phyloP scores from a whole-genome alignment of 64 coral and sea anemone genomes.

The Pachyseris speciosa region DNA sequence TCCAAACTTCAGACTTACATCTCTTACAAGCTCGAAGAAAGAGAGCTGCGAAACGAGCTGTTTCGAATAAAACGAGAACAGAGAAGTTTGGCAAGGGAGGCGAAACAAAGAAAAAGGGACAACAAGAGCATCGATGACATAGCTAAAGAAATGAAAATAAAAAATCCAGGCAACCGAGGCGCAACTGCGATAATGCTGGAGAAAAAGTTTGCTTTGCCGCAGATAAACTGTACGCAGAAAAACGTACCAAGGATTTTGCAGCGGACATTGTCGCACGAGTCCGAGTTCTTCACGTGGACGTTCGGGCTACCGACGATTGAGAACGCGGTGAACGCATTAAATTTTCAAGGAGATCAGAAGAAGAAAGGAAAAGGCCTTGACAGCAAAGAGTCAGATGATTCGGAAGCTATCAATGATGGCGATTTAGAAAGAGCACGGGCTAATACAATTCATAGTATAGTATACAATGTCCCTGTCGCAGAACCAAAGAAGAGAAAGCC shows the following conservation, averaged over 20 bases:
- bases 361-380: conserved; percentile 2
- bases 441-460: conserved; percentile 1
- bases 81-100: conserved; percentile 63
- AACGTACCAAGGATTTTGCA: conserved; percentile 78
- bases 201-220: conserved; percentile 72
- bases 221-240: conserved; percentile 73
- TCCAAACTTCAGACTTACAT: conserved; percentile 74
- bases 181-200: conserved; percentile 48
- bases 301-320: conserved; percentile 69
- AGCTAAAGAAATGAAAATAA: conserved; percentile 64
- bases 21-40: conserved; percentile 75
- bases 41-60: conserved; percentile 78
- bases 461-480: conserved; percentile 20
- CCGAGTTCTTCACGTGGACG: conserved; percentile 88
- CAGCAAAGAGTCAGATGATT: background rate
- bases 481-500: background rate
- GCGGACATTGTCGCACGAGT: conserved; percentile 79
- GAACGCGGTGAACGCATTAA: background rate
- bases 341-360: background rate
- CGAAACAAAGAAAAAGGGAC: conserved; percentile 40
- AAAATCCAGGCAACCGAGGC: conserved; percentile 37
- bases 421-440: background rate
- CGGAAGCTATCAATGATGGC: background rate
- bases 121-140: conserved; percentile 81
- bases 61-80: conserved; percentile 70